Evolutionary conservation across 2,797 vertebrate genomes (phyloP).

Genomic region (Galago senegalensis): DNA sequence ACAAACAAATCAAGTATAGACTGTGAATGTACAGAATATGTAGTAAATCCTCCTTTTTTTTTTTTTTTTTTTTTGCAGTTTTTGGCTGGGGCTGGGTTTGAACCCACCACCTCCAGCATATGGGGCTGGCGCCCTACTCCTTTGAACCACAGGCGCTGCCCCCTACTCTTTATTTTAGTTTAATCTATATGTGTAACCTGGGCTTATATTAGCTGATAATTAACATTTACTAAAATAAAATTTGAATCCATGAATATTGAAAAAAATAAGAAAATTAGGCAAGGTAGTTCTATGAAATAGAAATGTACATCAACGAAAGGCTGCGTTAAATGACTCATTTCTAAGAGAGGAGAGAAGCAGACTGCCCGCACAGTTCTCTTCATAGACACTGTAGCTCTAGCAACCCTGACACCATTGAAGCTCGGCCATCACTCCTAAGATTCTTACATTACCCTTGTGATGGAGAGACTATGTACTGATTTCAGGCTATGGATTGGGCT

Average conservation of each 20-base stretch:
- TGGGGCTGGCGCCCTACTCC: no score
- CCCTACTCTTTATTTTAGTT: background rate
- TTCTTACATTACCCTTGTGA: background rate
- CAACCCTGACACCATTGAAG: background rate
- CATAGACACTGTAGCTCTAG: background rate
- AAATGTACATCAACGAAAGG: background rate
- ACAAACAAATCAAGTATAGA: background rate
- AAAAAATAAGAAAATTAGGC: background rate
- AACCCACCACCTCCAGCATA: no score
- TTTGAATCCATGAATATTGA: background rate
- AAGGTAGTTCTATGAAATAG: background rate
- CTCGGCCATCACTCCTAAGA: background rate
- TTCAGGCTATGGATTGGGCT: background rate
- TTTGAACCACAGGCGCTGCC: no score
- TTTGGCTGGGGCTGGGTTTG: no score
- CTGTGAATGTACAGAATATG: background rate
- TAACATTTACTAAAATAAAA: conserved; percentile 32
- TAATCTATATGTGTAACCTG: background rate
- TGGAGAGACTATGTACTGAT: background rate
- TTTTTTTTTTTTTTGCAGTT: background rate
- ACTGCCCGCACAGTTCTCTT: background rate
- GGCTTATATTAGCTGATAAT: background rate
- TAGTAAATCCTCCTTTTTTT: background rate
- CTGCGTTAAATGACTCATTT: background rate
- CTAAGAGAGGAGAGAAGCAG: background rate